Percentiles rank a stretch among this genome's conserved stretches.
Conservation (phyloP, 2,113 vertebrate species). For the Grammomys dolichurus region DNA sequence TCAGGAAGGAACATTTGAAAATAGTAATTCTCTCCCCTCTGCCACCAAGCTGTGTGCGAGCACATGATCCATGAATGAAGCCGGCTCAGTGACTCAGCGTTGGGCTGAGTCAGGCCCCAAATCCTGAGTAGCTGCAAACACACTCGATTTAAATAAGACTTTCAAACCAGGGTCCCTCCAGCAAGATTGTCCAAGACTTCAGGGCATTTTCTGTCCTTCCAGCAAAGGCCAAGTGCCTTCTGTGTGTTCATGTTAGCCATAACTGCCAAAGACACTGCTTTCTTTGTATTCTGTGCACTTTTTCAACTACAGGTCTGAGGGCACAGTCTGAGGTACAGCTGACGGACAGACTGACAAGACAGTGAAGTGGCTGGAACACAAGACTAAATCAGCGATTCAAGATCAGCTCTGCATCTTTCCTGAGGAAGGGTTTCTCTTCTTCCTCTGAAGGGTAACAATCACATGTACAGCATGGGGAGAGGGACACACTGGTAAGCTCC, state of each 20-base stretch:
- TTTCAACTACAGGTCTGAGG: not conserved
- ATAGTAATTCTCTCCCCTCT: slow-evolving; percentile 80
- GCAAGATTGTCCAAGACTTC: not conserved
- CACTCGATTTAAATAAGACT: slow-evolving; percentile 47
- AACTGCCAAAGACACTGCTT: not conserved
- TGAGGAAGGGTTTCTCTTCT: slow-evolving; percentile 24
- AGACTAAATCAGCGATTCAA: slow-evolving; percentile 22
- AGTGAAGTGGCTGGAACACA: not conserved
- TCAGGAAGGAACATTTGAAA: slow-evolving; percentile 83
- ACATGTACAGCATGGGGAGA: slow-evolving; percentile 2
- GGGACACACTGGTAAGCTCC: slow-evolving; percentile 14
- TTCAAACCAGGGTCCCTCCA: slow-evolving; percentile 51
- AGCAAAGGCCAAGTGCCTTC: slow-evolving; percentile 3
- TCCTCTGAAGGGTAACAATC: slow-evolving; percentile 44
- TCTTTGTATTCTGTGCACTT: not conserved
- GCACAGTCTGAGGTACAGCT: not conserved
- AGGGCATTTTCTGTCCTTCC: slow-evolving; percentile 42
- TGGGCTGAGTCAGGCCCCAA: slow-evolving; percentile 69
- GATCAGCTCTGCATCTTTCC: not conserved
- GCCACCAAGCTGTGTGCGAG: slow-evolving; percentile 73
- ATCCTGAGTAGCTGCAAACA: slow-evolving; percentile 46
- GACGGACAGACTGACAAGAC: not conserved
- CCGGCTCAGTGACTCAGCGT: slow-evolving; percentile 78
- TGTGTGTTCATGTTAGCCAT: not conserved
- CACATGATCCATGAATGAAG: slow-evolving; percentile 81